These are phyloP conservation scores for Apamea monoglypha DNA, from an alignment of 2,888 invertebrate species.

Conservation along the genomic window DNA sequence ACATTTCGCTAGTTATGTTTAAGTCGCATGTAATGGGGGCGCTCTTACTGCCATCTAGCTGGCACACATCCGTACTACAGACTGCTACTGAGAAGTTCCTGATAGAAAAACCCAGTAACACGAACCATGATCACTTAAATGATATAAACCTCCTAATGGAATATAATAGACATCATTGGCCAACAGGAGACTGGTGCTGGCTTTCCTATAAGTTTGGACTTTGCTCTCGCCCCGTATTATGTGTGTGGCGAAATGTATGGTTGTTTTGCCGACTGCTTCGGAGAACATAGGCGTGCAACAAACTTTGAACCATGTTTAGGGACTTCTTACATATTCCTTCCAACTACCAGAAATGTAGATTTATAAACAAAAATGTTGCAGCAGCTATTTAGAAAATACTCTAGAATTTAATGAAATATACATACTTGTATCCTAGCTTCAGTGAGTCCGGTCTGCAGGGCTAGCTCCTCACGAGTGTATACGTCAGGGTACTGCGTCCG, in stretches of 20 bases:
- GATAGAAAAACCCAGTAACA: neutral
- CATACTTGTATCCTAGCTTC: conserved; percentile 97
- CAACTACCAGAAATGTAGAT: neutral
- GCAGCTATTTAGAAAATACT: neutral
- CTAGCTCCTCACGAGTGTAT: conserved; percentile 97
- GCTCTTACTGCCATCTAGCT: neutral
- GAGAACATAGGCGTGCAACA: neutral
- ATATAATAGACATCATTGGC: neutral
- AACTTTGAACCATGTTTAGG: neutral
- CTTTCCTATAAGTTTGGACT: neutral
- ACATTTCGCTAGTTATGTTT: too few relatives aligned
- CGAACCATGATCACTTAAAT: neutral
- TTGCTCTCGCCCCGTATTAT: neutral
- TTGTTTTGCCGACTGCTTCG: neutral
- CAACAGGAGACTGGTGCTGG: neutral
- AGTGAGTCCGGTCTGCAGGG: conserved; percentile 96
- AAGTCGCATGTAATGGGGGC: neutral
- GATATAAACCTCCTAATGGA: neutral
- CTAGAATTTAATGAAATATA: neutral
- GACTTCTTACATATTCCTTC: neutral
- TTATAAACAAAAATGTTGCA: neutral
- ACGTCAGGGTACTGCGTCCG: conserved; percentile 99
- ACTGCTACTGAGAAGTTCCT: neutral
- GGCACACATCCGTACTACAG: neutral
- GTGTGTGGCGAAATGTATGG: neutral